Evolutionary conservation across 2,888 invertebrate genomes (phyloP), one percentile per base, ranked within the genome.

Genomic region (Osmoderma eremita): DNA sequence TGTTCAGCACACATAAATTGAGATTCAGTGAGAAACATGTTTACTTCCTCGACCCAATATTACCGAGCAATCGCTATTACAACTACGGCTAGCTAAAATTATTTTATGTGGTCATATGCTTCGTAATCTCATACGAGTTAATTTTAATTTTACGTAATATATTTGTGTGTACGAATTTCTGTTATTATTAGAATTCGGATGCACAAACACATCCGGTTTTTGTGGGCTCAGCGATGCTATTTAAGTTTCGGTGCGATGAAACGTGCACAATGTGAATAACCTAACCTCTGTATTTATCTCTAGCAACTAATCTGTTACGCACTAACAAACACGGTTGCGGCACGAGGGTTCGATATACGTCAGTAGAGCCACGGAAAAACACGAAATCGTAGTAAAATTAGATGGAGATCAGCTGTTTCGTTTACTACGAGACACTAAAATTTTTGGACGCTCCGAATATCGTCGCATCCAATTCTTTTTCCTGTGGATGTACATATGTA

Each of bases 341-440:
- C 30, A 30, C 30, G 30, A 5, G 30, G 8, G 30, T 6, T 30
- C 10, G n/a, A n/a, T n/a, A n/a, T n/a, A n/a, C n/a, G n/a, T 10
- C 3, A 30, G 6, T 10, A 10, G 6, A 50, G 41, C 38, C 38
- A 38, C 50, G 30, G 5, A 30, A 30, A 30, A 30, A 41, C 13
- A 63, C 15, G 51, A 62, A 67, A 56, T 41, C n/a, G 56, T 48
- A 24, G 30, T 54, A 63, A 67, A 67, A 53, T 67, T 67, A 67
- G 67, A 67, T 42, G n/a, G n/a, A n/a, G 63, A 67, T 67, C 67
- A 67, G 67, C 67, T 67, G 67, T 67, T 30, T 67, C 63, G 18
- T 48, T 62, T 69, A 53, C 63, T 51, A 64, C 58, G 17, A 30
- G 30, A n/a, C n/a, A n/a, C n/a, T n/a, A n/a, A n/a, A n/a, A n/a